Conservation (phyloP, 2,888 invertebrate genomes). For the Andrena bucephala region DNA sequence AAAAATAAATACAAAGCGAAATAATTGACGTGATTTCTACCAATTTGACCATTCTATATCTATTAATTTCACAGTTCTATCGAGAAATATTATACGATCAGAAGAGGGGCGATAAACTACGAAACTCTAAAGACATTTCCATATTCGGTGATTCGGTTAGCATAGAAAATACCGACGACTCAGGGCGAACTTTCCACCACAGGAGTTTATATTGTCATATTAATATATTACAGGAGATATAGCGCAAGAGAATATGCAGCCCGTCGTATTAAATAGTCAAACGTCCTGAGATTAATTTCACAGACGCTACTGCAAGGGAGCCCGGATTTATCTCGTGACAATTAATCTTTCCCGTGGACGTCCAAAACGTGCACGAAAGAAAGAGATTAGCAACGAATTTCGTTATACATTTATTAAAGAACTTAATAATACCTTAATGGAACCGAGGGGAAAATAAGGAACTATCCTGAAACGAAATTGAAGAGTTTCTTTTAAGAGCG, state of each 20-base stretch:
- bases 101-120: background rate
- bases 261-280: conserved; percentile 46
- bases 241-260: conserved; percentile 35
- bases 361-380: conserved; percentile 27
- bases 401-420: conserved; percentile 33
- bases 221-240: conserved; percentile 31
- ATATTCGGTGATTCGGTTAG: background rate
- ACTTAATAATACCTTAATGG: background rate
- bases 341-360: conserved; percentile 33
- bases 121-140: background rate
- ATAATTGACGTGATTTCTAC: no score
- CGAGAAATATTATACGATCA: background rate
- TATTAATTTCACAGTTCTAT: no score
- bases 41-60: no score
- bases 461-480: background rate
- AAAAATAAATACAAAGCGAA: no score
- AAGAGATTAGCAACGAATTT: conserved; percentile 19
- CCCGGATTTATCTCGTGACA: conserved; percentile 36
- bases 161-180: conserved; percentile 23
- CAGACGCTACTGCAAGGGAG: conserved; percentile 26
- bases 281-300: conserved; percentile 49
- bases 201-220: conserved; percentile 33
- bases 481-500: background rate
- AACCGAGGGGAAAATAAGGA: background rate
- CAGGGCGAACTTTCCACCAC: conserved; percentile 17